These are phyloP conservation scores for Actenoides hombroni DNA, from an alignment of 2,113 vertebrate genomes.

Conservation along the genomic window DNA sequence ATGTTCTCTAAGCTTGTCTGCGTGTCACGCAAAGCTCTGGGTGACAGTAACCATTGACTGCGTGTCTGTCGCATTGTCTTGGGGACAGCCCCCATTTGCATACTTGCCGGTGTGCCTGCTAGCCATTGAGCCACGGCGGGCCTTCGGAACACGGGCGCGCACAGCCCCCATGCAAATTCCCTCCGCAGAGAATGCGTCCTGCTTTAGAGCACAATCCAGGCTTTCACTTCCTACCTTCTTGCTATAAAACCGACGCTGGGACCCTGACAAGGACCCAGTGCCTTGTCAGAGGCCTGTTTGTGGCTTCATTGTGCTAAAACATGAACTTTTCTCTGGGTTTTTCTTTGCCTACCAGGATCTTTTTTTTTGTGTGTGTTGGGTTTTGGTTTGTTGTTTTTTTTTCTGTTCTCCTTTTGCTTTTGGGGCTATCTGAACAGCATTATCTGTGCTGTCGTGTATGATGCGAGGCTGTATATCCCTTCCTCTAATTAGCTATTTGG, in stretches of 20 bases:
- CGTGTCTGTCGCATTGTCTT: conserved; percentile 58
- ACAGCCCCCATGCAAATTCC: conserved; percentile 18
- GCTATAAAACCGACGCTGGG: not conserved
- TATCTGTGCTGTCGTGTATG: not conserved
- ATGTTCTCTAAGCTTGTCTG: conserved; percentile 69
- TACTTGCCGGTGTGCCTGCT: conserved; percentile 53
- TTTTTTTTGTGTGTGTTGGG: no score
- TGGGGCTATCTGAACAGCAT: not conserved
- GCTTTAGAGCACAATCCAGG: not conserved
- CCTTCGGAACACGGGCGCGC: not conserved
- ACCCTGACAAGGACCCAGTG: not conserved
- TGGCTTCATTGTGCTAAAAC: not conserved
- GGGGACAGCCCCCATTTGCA: conserved; percentile 60
- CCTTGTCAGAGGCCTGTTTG: not conserved
- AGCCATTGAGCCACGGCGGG: conserved; percentile 34
- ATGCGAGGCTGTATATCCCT: not conserved
- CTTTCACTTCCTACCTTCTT: conserved; percentile 15
- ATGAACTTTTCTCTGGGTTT: not conserved
- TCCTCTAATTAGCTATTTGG: not conserved
- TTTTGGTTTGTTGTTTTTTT: not conserved
- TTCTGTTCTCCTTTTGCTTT: not conserved
- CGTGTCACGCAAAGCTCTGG: conserved; percentile 60
- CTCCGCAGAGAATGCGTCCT: not conserved
- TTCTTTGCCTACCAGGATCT: not conserved
- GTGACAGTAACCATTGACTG: conserved; percentile 72